These are phyloP conservation scores for Temnothorax unifasciatus DNA, from an alignment of 2,888 invertebrate genomes.

Conservation along the genomic window DNA sequence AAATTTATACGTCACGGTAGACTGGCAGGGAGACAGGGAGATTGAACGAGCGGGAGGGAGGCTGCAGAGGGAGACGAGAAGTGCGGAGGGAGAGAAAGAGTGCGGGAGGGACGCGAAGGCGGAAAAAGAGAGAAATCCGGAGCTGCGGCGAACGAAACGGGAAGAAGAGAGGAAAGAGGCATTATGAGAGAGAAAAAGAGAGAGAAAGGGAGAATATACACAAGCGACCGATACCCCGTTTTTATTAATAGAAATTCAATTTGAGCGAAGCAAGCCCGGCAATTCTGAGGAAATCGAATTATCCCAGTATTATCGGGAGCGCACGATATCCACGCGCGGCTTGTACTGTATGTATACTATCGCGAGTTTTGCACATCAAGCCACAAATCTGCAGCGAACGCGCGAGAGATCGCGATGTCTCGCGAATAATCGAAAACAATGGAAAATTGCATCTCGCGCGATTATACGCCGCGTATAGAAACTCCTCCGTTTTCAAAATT, in stretches of 20 bases:
- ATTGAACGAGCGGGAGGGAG: slow-evolving; percentile 69
- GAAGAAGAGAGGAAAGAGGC: slow-evolving; percentile 42
- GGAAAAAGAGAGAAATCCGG: slow-evolving; percentile 51
- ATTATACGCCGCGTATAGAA: neutral
- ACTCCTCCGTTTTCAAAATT: slow-evolving; percentile 1
- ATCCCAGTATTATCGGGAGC: slow-evolving; percentile 82
- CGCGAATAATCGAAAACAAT: slow-evolving; percentile 33
- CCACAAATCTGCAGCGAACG: slow-evolving; percentile 27
- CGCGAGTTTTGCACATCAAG: slow-evolving; percentile 63
- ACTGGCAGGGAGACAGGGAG: slow-evolving; percentile 76
- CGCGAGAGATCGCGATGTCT: slow-evolving; percentile 60
- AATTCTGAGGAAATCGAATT: slow-evolving; percentile 83
- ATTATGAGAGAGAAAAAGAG: slow-evolving; percentile 7
- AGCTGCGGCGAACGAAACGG: slow-evolving; percentile 36
- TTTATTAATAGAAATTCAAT: slow-evolving; percentile 84
- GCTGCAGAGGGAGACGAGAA: slow-evolving; percentile 53
- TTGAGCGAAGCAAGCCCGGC: slow-evolving; percentile 78
- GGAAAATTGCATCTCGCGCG: neutral
- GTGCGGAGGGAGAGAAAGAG: slow-evolving; percentile 17
- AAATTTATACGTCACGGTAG: slow-evolving; percentile 80
- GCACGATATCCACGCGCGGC: slow-evolving; percentile 68
- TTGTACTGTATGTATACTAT: slow-evolving; percentile 29
- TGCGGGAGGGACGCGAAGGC: slow-evolving; percentile 9
- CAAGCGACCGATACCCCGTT: slow-evolving; percentile 78
- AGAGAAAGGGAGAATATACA: slow-evolving; percentile 53